Evolutionary conservation across 2,113 vertebrate species (phyloP), one percentile per base, ranked within the genome.

Genomic region (Eptesicus fuscus): DNA sequence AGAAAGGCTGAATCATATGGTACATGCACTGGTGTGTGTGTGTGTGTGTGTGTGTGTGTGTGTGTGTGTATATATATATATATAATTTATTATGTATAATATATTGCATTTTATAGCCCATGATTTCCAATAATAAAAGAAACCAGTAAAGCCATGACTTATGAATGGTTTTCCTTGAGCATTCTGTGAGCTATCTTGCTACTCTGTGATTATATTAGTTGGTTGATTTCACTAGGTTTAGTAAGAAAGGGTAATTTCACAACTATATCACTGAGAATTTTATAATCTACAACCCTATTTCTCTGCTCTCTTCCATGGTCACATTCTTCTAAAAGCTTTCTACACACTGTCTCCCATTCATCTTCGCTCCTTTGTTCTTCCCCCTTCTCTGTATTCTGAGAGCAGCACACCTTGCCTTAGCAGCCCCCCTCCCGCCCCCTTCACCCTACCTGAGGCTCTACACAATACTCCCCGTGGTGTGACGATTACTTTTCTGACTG

Each of bases 81-180:
- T 51, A 4, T 80, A 88, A 92, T 91, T 85, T 9, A 49, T 94
- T 95, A 70, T 23, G 56, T 83, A 85, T 87, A 92, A 94, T 88
- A 83, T 22, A 80, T 63, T 92, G 6, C 13, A 47, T 82, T 88
- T 96, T 92, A 93, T 83, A 96, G 51, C 9, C 25, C 53, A 61
- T 90, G 61, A 30, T 95, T 96, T 37, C 59, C 56, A 96, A 79
- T 90, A 44, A 61, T 12, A 61, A 61, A 63, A 63, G 28, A 63
- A 78, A 82, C 80, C 3, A 49, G 10, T 76, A 80, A 73, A 85
- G n/a, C 35, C 59, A 53, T 78, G 74, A 78, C 6, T 76, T 70
- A 53, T 56, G 28, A 83, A 69, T 91, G 32, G 32, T 88, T 82
- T 96, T 95, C 92, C 44, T 16, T 51, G 37, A 84, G 20, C 13